Base-by-base conservation (phyloP, 2,797 vertebrate genomes). In the Nothura maculosa region DNA sequence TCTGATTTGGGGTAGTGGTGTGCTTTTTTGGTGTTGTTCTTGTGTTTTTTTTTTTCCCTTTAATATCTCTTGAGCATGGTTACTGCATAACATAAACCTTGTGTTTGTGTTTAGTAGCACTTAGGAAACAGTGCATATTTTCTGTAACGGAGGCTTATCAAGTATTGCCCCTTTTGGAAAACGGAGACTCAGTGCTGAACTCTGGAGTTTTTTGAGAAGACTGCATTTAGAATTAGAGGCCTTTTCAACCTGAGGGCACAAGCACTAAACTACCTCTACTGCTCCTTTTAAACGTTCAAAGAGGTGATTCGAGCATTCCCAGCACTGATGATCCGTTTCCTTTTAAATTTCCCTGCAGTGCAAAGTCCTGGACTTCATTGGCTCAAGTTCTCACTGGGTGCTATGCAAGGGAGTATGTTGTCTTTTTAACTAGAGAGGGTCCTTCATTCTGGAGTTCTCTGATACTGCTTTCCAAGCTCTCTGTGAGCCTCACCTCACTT, bases 401-500 rank as follows among this genome's bases (percentile, higher is more conserved):
- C 30, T 52, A 2, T 32, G 36, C 28, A 12, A 50, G 38, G 17
- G 19, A 84, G 40, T 70, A 20, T n/a, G 24, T 25, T 50, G 48
- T 50, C 48, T 50, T 20, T 84, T 88, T 10, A 36, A 38, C 21
- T 32, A 60, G 48, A 38, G 48, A 74, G 21, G 45, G 2, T 76
- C 45, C 8, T 55, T 80, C n/a, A 12, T 45, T 84, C 64, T 50
- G 48, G 76, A 47, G 30, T 69, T 85, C 50, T 90, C 27, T 57
- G 63, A 62, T 64, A 18, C 10, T 45, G 55, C 21, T 55, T 67
- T 13, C 60, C 45, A 85, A 93, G 57, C 50, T 70, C 0, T 82
- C 70, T 80, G 64, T 73, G 89, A 93, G 54, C 60, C 80, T 94
- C 77, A 88, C 69, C 73, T 96, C 82, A 95, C 72, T 87, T 73